phyloP scores from a whole-genome alignment of 2,888 invertebrate species.

The Camponotus fellah region DNA sequence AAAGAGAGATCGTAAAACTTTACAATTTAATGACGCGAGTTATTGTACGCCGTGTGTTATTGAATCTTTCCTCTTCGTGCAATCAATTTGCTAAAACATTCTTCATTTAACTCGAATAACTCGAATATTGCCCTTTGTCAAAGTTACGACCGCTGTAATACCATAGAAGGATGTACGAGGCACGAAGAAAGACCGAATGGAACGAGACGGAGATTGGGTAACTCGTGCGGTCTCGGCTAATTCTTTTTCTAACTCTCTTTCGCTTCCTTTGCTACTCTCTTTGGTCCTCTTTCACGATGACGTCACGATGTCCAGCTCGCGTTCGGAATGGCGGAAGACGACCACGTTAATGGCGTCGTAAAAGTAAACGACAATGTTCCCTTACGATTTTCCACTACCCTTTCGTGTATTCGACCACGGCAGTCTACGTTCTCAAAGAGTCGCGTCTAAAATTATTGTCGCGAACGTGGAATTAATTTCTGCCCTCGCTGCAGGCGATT shows the following conservation, averaged over 20 bases:
- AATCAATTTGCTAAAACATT: slow-evolving; percentile 51
- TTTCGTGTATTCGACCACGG: slow-evolving; percentile 64
- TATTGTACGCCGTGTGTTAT: background rate
- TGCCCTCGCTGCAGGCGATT: slow-evolving; percentile 69
- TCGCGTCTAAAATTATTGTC: slow-evolving; percentile 82
- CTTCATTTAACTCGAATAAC: slow-evolving; percentile 48
- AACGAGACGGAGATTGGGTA: slow-evolving; percentile 51
- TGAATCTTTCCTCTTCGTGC: slow-evolving; percentile 17
- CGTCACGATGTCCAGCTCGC: slow-evolving; percentile 83
- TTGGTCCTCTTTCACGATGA: slow-evolving; percentile 76
- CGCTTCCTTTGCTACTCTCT: slow-evolving; percentile 66
- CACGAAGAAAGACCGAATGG: slow-evolving; percentile 62
- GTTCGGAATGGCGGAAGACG: slow-evolving; percentile 82
- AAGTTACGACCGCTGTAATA: slow-evolving; percentile 60
- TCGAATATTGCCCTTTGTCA: slow-evolving; percentile 56
- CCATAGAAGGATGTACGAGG: slow-evolving; percentile 73
- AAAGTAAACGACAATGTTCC: slow-evolving; percentile 86
- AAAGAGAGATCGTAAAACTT: background rate
- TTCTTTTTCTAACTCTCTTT: slow-evolving; percentile 77
- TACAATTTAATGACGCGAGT: background rate
- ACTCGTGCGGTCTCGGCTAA: slow-evolving; percentile 75
- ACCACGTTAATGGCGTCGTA: slow-evolving; percentile 85
- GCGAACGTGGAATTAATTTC: slow-evolving; percentile 83
- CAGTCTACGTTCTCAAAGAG: slow-evolving; percentile 61
- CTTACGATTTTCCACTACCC: slow-evolving; percentile 81